Percentiles rank a stretch among this genome's conserved stretches.
Conservation (phyloP, 2,797 vertebrate genomes). For the Darevskia nairensis region DNA sequence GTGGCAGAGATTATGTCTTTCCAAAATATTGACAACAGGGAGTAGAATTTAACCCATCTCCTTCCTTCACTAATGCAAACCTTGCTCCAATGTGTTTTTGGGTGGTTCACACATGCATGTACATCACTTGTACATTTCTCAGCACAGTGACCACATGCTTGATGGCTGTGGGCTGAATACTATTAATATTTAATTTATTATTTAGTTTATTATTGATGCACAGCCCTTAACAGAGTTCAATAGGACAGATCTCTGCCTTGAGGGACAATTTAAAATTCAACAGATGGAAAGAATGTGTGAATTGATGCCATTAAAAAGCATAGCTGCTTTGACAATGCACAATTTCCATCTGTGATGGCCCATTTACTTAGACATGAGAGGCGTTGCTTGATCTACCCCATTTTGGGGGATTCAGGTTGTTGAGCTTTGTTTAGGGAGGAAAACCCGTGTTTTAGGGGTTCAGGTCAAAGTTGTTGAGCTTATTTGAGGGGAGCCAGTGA, state of each 20-base stretch:
- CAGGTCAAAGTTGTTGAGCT: too few species aligned
- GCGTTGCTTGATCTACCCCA: too few species aligned
- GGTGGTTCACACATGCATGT: neutral
- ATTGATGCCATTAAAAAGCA: neutral
- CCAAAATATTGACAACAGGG: neutral
- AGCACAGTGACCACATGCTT: too few species aligned
- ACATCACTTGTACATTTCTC: neutral
- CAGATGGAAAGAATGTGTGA: neutral
- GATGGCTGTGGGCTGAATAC: neutral
- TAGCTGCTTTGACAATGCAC: neutral
- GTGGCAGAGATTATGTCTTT: neutral
- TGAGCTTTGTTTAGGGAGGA: too few species aligned
- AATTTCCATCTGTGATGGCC: neutral
- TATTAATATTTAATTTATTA: too few species aligned
- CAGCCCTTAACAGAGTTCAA: neutral
- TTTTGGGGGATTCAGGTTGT: too few species aligned
- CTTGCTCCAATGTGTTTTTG: neutral
- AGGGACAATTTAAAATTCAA: neutral
- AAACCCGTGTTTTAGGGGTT: too few species aligned
- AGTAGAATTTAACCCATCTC: neutral
- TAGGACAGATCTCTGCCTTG: neutral
- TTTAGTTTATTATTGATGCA: neutral
- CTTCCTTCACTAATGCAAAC: neutral
- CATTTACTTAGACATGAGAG: neutral
- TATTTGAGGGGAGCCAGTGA: too few species aligned